Evolutionary conservation across 2,113 vertebrate species (phyloP).

Genomic region (Pomatorhinus ruficollis): DNA sequence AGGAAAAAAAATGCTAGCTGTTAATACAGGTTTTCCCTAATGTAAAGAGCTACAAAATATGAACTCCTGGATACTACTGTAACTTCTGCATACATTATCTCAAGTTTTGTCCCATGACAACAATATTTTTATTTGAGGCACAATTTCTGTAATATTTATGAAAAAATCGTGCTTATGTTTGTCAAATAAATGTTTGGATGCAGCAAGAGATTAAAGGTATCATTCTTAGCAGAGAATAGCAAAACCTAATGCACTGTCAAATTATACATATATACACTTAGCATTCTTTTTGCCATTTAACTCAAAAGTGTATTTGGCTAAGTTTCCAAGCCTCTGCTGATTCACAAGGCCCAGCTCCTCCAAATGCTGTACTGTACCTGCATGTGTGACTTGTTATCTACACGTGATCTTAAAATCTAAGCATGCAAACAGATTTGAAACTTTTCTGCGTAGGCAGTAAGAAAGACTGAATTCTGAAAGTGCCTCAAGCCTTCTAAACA

Average conservation of each 20-base stretch:
- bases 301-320: background rate
- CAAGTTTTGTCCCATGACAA: slow-evolving; percentile 40
- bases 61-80: slow-evolving; percentile 32
- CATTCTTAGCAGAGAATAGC: slow-evolving; percentile 31
- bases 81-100: slow-evolving; percentile 51
- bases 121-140: slow-evolving; percentile 35
- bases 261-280: background rate
- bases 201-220: slow-evolving; percentile 65
- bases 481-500: background rate
- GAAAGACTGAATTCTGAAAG: background rate
- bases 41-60: slow-evolving; percentile 53
- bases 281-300: slow-evolving; percentile 19
- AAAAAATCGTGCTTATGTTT: background rate
- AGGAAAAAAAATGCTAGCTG: slow-evolving; percentile 24
- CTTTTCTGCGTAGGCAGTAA: rapidly evolving
- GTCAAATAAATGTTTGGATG: slow-evolving; percentile 36
- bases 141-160: slow-evolving; percentile 40
- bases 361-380: background rate
- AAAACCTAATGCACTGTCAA: slow-evolving; percentile 9
- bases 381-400: background rate
- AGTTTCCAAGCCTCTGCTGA: background rate
- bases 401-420: background rate
- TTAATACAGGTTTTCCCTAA: slow-evolving; percentile 62
- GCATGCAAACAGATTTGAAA: background rate
- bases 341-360: background rate